Evolutionary conservation across 1,140 invertebrate species (phyloP), one percentile per base, ranked within the genome.

Genomic region (Drosophila arizonae): DNA sequence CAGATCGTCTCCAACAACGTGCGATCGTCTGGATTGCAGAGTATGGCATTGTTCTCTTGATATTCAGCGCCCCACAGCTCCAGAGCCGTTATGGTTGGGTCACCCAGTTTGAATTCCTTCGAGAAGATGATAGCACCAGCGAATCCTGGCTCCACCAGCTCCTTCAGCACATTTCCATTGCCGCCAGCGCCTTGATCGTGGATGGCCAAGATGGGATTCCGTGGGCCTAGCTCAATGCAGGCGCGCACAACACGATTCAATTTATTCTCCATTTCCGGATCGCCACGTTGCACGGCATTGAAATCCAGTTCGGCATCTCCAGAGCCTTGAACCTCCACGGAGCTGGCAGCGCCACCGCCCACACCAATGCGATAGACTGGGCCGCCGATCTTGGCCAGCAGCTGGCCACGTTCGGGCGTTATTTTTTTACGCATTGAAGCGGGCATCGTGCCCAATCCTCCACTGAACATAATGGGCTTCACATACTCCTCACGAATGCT

Each of bases 391-490:
- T 99, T 99, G 0, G 98, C 96, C 46, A 99, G 94, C 85, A 96
- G 92, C 94, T 97, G 97, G 26, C 95, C 90, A 26, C 78, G 81
- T 64, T 70, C 54, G 0, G 85, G 87, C 51, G 69, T 26, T 28
- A 75, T 45, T 66, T 89, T 90, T 26, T 90, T 61, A 0, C 75
- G 81, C 86, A 90, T 84, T 0, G 52, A 52, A 2, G 85, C 64
- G 15, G 90, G 82, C 93, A 99, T 95, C 10, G 95, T 95, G 6
- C 98, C 98, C 69, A 99, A 94, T 43, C 98, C 98, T 62, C 97
- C 98, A 90, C 97, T 98, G 79, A 99, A 99, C 98, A 99, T 99
- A 64, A 99, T 99, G 0, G 98, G 98, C 90, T 99, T 99, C 0
- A 99, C 96, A 93, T 96, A 99, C 92, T 99, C 98, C 65, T 97